Conservation (phyloP, 2,888 invertebrate species). For the Melangyna quadrimaculata region DNA sequence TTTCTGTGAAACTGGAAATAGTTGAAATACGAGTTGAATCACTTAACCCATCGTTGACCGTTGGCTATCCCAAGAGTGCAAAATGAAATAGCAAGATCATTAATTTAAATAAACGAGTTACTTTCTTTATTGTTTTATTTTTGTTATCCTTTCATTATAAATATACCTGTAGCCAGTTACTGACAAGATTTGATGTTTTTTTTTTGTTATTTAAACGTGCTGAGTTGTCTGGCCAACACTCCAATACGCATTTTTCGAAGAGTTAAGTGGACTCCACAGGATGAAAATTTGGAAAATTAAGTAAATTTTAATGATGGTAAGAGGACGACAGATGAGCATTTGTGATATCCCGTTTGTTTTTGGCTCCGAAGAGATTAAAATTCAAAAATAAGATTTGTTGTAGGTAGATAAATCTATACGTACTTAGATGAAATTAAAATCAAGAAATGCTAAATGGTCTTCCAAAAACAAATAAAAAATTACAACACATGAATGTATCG, state of each 20-base stretch:
- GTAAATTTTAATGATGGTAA: conserved; percentile 37
- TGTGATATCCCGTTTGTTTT: conserved; percentile 14
- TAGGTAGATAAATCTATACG: not conserved
- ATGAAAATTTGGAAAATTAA: not conserved
- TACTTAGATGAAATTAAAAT: no score
- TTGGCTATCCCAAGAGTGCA: conserved; percentile 22
- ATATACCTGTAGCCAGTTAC: conserved; percentile 46
- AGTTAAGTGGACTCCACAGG: conserved; percentile 27
- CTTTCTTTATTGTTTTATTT: conserved; percentile 55
- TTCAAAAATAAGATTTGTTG: not conserved
- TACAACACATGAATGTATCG: no score
- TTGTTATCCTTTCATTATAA: conserved; percentile 43
- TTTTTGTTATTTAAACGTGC: not conserved
- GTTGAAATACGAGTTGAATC: conserved; percentile 46
- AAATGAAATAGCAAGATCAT: conserved; percentile 33
- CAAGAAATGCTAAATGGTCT: no score
- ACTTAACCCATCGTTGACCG: not conserved
- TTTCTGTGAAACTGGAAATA: not conserved
- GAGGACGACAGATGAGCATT: conserved; percentile 33
- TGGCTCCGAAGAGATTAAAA: not conserved
- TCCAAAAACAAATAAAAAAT: no score
- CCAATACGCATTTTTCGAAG: conserved; percentile 8
- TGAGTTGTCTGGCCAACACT: conserved; percentile 33
- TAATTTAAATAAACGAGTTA: conserved; percentile 59
- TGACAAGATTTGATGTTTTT: conserved; percentile 9